Base-by-base conservation (phyloP, 2,888 invertebrate genomes). In the Strigamia maritima region DNA sequence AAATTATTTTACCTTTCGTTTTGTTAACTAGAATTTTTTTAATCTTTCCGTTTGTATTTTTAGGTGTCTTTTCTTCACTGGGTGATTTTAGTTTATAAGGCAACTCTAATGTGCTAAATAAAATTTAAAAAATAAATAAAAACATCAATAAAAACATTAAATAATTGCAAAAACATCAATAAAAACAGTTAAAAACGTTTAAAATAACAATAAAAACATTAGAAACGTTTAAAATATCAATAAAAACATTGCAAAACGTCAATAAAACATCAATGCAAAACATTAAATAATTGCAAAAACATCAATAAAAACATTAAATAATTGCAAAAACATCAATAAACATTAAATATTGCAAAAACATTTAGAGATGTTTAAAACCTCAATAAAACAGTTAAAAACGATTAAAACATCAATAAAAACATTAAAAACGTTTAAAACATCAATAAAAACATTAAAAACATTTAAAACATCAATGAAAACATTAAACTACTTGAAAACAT, bases 1-100 rank as follows among this genome's bases (percentile, higher is more conserved):
- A 49, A 49, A 6, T 70, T 70, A n/a, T n/a, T 35, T 75, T 75
- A 75, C 75, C 40, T 38, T 75, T 75, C 2, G 35, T 75, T 14
- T 38, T 75, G 10, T 75, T 75, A 10, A 38, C 38, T 4, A 75
- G 38, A 38, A 40, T 75, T 35, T 75, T 40, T 22, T 75, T 75
- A 12, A 28, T n/a, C n/a, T 70, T 70, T 14, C 70, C 70, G 28
- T 28, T 70, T 35, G 38, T n/a, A 22, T 38, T 40, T 76, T 76
- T 75, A 1, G 40, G 49, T 22, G 38, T 31, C 31, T 76, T 76
- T 44, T 60, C 31, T 16, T 31, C 35, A 19, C 35, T 70, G 0
- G 35, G 35, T 0, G 82, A 80, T 76, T 84, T 83, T 8, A 82
- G 81, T 70, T 83, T 86, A 83, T 86, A 87, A 4, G 86, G 86